Base-by-base conservation (phyloP, 2,888 invertebrate species). In the Scotopteryx bipunctaria region DNA sequence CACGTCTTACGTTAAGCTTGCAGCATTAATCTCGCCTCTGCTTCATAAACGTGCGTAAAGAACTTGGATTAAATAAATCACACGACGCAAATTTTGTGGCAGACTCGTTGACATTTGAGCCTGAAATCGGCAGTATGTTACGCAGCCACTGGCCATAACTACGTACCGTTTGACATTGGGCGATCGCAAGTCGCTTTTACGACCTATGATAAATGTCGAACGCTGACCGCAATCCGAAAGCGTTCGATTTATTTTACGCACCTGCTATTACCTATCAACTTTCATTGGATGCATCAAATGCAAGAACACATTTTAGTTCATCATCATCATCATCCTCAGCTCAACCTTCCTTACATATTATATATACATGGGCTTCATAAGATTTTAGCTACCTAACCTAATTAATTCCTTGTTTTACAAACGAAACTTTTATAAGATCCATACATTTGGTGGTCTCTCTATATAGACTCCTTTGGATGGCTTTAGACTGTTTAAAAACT, bases 41-140 rank as follows among this genome's bases (percentile, higher is more conserved):
- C 73, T 83, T 82, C 78, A 81, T 86, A 84, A 81, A 81, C 78
- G 78, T 79, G 81, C 37, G 66, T 74, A 71, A 78, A 78, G 72
- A 78, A 77, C 76, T 78, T 67, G 71, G 78, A 74, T 79, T 76
- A 75, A 76, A 78, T 73, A 77, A 78, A 81, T 83, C 73, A 74
- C 68, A 68, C 67, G 67, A 72, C 59, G 61, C 64, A 55, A 73
- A 74, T 46, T 69, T 72, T 68, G 71, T 64, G 73, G 73, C 68
- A 66, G 66, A 69, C 71, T 73, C 66, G 49, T 59, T 61, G 55
- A 65, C 57, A 51, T 67, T 66, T 62, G 54, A 64, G 48, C 56
- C 59, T 43, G 46, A 49, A 31, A 47, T 42, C 41, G 19, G 50
- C 23, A 23, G 38, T 46, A 31, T 50, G 40, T 19, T 45, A 40